Base-by-base conservation (phyloP, 2,888 invertebrate species). In the Trissolcus brochymenae region DNA sequence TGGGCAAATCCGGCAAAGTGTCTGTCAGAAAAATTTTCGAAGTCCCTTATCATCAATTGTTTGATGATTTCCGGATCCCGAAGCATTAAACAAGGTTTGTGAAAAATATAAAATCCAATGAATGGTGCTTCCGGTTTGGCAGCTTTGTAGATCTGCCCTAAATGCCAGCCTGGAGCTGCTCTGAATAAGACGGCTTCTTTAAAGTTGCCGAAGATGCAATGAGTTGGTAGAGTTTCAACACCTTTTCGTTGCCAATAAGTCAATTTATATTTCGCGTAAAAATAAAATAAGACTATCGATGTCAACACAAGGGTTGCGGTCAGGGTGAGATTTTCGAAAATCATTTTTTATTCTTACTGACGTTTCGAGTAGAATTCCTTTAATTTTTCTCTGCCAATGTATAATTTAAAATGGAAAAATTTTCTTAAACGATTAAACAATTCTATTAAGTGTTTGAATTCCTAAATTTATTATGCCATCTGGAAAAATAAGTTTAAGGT, bases 81-180 rank as follows among this genome's bases (percentile, higher is more conserved):
- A 0, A 91, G 70, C 0, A 91, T 79, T 1, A 91, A 76, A 53
- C 89, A 87, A 0, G 91, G 92, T 68, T 89, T 90, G 71, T 90
- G 88, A 53, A 91, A 89, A 19, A 90, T 88, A 80, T 90, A 91
- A 50, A 91, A 88, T 1, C 92, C 92, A 14, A 91, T 86, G 76
- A 86, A 90, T 0, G 86, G 84, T 0, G 80, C 79, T 6, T 86
- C 67, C 1, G 61, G n/a, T 0, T 43, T 71, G 0, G 85, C 84
- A 4, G 75, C 59, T 16, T 81, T 83, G 77, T 87, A 82, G 2
- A 87, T 29, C 3, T 82, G 64, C 0, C 85, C 86, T 9, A 87
- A 53, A 61, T 87, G 84, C 82, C 81, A 85, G 6, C 87, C 86
- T 4, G 87, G 85, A 0, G 86, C 84, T 0, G 84, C 80, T 1